A percentile compares a stretch with the other conserved stretches of the same genome.
Conservation (phyloP, 2,113 vertebrate species). For the Acrocephalus kingi region DNA sequence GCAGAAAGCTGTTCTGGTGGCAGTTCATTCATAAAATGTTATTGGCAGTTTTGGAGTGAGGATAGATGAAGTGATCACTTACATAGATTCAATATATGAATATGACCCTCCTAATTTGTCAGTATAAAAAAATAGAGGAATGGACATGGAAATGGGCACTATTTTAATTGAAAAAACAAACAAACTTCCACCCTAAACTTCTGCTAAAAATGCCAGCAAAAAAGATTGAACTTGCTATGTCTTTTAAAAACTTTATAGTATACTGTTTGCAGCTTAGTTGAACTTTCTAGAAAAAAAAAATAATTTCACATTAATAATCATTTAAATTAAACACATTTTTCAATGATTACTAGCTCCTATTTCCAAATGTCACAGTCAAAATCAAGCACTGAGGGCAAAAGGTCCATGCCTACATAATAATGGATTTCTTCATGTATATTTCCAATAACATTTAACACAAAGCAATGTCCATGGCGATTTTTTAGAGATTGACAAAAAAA, state of each 20-base stretch:
- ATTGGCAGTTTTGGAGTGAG: not conserved
- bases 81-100: not conserved
- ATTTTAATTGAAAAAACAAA: not conserved
- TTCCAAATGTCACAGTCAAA: conserved; percentile 36
- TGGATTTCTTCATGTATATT: not conserved
- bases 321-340: conserved; percentile 38
- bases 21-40: not conserved
- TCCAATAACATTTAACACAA: conserved; percentile 10
- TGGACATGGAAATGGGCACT: not conserved
- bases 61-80: not conserved
- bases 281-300: not conserved
- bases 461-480: not conserved
- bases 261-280: not conserved
- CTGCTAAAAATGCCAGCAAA: not conserved
- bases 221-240: not conserved
- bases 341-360: not conserved
- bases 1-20: not conserved
- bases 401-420: not conserved
- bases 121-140: not conserved
- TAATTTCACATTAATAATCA: conserved; percentile 29
- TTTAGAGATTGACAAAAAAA: not conserved
- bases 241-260: not conserved
- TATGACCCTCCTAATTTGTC: not conserved
- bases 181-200: fast-evolving
- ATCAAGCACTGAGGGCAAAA: not conserved